Evolutionary conservation across 1,140 invertebrate species (phyloP).

Genomic region (Dreissena polymorpha): DNA sequence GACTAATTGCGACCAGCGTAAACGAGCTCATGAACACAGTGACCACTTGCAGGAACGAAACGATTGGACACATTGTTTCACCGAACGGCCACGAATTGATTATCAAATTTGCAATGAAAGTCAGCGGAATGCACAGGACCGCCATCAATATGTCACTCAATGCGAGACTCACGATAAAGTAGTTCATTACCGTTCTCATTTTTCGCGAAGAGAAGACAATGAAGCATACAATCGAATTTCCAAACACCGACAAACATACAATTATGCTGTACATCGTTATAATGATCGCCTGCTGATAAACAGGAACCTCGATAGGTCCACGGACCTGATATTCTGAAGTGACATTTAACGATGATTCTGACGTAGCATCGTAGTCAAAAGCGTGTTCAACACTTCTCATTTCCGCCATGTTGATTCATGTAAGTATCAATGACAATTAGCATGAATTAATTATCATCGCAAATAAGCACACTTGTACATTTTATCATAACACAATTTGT

Average conservation of each 20-base stretch:
- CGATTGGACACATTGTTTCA: constrained; percentile 91
- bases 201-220: constrained; percentile 90
- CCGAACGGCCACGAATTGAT: constrained; percentile 95
- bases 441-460: too few relatives aligned
- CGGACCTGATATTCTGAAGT: neutral
- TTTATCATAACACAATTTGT: too few relatives aligned
- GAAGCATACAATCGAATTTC: constrained; percentile 93
- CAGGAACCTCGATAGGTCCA: constrained; percentile 54
- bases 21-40: constrained; percentile 98
- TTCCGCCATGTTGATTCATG: too few relatives aligned
- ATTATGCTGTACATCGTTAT: constrained; percentile 73
- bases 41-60: constrained; percentile 93
- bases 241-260: constrained; percentile 82
- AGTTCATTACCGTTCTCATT: constrained; percentile 97
- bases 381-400: too few relatives aligned
- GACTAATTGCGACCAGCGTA: constrained; percentile 96
- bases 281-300: constrained; percentile 66
- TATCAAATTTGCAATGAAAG: constrained; percentile 93
- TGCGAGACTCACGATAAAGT: constrained; percentile 97
- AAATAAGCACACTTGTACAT: too few relatives aligned
- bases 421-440: too few relatives aligned
- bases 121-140: constrained; percentile 93
- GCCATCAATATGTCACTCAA: constrained; percentile 97
- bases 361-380: too few relatives aligned
- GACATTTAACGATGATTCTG: constrained; percentile 21